These are phyloP conservation scores for Zhuqinia jingwanae DNA, from an alignment of 2,888 invertebrate genomes.

Conservation along the genomic window DNA sequence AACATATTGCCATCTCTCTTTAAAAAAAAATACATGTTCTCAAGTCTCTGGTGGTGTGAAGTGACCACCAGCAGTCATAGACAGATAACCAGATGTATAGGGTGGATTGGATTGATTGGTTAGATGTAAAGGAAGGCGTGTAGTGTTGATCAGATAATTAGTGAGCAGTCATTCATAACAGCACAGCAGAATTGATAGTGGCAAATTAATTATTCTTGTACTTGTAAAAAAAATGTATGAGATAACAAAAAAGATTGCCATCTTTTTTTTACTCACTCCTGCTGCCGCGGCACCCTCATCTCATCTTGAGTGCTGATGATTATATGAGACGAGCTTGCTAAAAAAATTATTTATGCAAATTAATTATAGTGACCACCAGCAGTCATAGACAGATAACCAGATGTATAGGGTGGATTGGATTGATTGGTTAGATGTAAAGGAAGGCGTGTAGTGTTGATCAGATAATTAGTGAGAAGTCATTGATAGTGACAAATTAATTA, in stretches of 20 bases:
- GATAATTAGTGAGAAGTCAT: slow-evolving; percentile 49
- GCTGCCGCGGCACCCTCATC: slow-evolving; percentile 5
- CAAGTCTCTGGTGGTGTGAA: background rate
- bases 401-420: background rate
- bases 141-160: slow-evolving; percentile 46
- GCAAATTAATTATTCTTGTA: slow-evolving; percentile 22
- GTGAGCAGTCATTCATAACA: slow-evolving; percentile 32
- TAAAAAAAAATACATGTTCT: too few species aligned
- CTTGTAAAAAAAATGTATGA: background rate
- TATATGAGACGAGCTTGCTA: too few species aligned
- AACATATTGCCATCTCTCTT: slow-evolving; percentile 5
- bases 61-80: slow-evolving; percentile 13
- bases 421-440: background rate
- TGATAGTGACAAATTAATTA: slow-evolving; percentile 1
- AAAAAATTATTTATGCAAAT: too few species aligned
- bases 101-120: background rate
- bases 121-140: background rate
- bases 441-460: slow-evolving; percentile 23
- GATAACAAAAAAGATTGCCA: background rate
- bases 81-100: background rate
- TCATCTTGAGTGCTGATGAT: too few species aligned
- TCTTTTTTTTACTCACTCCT: background rate
- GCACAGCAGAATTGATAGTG: background rate
- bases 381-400: slow-evolving; percentile 1
- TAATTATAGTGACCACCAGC: slow-evolving; percentile 19